Conservation (phyloP, 2,888 invertebrate species). For the Sialis fuliginosa region DNA sequence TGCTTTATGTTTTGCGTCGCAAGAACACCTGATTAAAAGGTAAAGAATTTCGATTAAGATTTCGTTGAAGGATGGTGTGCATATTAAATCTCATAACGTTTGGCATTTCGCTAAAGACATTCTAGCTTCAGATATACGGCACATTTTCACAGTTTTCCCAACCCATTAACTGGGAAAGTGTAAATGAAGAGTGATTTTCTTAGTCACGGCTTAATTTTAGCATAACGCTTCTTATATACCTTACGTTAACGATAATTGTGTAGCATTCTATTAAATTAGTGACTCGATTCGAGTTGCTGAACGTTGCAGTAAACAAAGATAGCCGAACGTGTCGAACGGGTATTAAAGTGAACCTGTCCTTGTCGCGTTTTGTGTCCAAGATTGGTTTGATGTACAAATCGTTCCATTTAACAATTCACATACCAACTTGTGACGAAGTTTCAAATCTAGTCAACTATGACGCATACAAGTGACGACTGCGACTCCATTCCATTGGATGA, state of each 20-base stretch:
- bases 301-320: background rate
- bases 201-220: background rate
- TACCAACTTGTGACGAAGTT: background rate
- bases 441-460: constrained; percentile 2
- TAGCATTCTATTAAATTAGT: constrained; percentile 1
- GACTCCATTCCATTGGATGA: background rate
- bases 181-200: background rate
- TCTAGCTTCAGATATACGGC: too few relatives aligned
- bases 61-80: too few relatives aligned
- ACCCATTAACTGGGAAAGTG: background rate
- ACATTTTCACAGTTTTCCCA: background rate
- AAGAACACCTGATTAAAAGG: too few relatives aligned
- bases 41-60: too few relatives aligned
- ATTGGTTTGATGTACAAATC: background rate
- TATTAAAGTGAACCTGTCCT: background rate
- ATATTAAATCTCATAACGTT: too few relatives aligned
- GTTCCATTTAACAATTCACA: background rate
- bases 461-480: background rate
- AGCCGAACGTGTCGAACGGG: background rate
- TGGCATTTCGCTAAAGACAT: too few relatives aligned
- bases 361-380: background rate
- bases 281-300: background rate
- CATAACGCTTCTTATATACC: constrained; percentile 1
- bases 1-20: too few relatives aligned
- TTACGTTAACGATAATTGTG: constrained; percentile 3